Evolutionary conservation across 2,113 vertebrate species (phyloP).

Genomic region (Sakesphorus luctuosus): DNA sequence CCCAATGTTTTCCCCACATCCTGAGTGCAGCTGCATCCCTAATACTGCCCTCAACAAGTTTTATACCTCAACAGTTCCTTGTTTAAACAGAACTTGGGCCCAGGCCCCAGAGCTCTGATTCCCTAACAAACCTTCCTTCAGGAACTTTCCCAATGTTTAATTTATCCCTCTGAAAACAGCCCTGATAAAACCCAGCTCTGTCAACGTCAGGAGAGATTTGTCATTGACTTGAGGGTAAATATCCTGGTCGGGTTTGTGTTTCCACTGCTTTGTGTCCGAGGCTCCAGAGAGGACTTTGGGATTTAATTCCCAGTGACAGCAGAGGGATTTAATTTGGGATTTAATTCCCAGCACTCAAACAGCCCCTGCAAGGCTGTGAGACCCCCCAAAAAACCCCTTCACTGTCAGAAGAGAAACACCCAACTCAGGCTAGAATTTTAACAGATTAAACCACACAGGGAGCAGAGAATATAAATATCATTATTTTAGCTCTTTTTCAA

Average conservation of each 20-base stretch:
- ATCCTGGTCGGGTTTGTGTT: rapidly evolving
- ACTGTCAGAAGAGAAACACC: rapidly evolving
- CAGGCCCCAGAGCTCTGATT: not conserved
- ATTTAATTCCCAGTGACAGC: not conserved
- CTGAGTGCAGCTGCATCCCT: not conserved
- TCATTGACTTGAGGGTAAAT: not conserved
- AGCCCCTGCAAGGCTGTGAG: not conserved
- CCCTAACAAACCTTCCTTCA: not conserved
- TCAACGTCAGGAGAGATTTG: not conserved
- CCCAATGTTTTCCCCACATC: rapidly evolving
- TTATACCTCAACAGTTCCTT: not conserved
- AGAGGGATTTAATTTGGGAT: not conserved
- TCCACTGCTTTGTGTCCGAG: not conserved
- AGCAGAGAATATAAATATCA: rapidly evolving
- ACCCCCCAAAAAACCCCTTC: too few species aligned
- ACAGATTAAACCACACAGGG: not conserved
- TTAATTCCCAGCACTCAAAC: not conserved
- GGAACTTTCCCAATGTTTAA: not conserved
- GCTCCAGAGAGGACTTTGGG: not conserved
- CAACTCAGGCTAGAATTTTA: rapidly evolving
- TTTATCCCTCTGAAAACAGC: not conserved
- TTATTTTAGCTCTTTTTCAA: not conserved
- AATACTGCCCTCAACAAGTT: not conserved
- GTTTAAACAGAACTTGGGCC: not conserved
- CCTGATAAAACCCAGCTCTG: not conserved